phyloP scores from a whole-genome alignment of 2,113 vertebrate genomes.

The Muntiacus muntjak region DNA sequence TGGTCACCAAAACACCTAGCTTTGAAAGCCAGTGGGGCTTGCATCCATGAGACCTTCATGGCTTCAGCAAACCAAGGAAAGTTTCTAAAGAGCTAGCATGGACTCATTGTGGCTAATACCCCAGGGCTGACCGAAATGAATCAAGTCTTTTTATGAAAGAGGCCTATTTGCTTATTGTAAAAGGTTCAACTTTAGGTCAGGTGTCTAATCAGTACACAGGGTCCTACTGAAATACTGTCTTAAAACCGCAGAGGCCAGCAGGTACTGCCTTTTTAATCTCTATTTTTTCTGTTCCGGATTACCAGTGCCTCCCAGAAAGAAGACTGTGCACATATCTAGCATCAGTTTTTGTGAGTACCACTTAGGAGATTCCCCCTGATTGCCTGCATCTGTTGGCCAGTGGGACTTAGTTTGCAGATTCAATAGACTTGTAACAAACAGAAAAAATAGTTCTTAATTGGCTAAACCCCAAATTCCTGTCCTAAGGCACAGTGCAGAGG shows the following conservation, averaged over 20 bases:
- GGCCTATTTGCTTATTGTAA: not conserved
- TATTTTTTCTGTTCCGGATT: not conserved
- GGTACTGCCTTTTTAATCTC: not conserved
- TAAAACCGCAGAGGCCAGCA: not conserved
- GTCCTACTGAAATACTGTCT: not conserved
- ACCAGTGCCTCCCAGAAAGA: not conserved
- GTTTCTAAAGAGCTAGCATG: not conserved
- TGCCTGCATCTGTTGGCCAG: not conserved
- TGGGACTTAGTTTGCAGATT: not conserved
- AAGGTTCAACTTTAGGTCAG: not conserved
- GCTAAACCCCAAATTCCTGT: not conserved
- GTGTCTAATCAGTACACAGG: not conserved
- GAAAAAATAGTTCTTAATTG: not conserved
- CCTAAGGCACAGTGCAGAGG: not conserved
- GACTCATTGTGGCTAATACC: not conserved
- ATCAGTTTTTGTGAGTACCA: not conserved
- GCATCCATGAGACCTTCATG: not conserved
- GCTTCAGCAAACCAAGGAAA: not conserved
- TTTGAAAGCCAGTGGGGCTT: not conserved
- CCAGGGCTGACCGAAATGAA: not conserved
- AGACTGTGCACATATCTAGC: not conserved
- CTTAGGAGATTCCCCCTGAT: not conserved
- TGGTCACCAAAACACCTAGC: not conserved
- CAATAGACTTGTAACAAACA: not conserved
- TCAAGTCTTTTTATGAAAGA: not conserved